Evolutionary conservation across 2,113 vertebrate genomes (phyloP).

Genomic region (Rhinoderma darwinii): DNA sequence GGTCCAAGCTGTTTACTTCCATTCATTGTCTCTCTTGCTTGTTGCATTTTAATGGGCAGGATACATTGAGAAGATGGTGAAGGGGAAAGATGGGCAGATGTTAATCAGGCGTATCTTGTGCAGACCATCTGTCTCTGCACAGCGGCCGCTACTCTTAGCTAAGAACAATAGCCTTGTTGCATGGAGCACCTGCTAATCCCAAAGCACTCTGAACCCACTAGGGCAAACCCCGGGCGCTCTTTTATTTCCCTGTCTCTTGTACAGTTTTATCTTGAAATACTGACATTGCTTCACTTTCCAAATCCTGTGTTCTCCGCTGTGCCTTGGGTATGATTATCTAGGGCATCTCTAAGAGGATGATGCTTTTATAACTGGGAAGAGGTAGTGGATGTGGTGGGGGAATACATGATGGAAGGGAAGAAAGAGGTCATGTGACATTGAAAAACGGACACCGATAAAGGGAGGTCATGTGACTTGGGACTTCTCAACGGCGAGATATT

Average conservation of each 20-base stretch:
- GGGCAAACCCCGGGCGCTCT: neutral
- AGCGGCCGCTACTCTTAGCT: neutral
- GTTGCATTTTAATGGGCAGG: neutral
- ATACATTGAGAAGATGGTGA: slow-evolving; percentile 29
- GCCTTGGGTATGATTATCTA: slow-evolving; percentile 31
- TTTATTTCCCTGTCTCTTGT: slow-evolving; percentile 31
- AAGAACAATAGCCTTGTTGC: slow-evolving; percentile 48
- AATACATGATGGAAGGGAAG: slow-evolving; percentile 16
- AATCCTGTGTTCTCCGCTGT: neutral
- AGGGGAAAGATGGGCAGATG: slow-evolving; percentile 26
- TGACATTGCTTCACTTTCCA: slow-evolving; percentile 33
- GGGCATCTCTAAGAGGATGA: slow-evolving; percentile 20
- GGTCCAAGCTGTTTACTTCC: neutral
- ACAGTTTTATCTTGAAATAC: neutral
- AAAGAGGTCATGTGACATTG: slow-evolving; percentile 2
- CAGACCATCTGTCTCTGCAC: slow-evolving; percentile 49
- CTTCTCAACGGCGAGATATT: slow-evolving; percentile 40
- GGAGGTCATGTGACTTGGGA: slow-evolving; percentile 33
- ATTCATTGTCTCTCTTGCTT: neutral
- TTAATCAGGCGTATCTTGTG: slow-evolving; percentile 39
- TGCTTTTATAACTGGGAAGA: slow-evolving; percentile 17
- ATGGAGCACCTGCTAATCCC: slow-evolving; percentile 48
- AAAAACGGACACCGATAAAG: neutral
- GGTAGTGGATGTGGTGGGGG: neutral
- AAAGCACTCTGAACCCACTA: slow-evolving; percentile 13